A percentile compares a stretch with the other conserved stretches of the same genome.
phyloP scores from a whole-genome alignment of 2,888 invertebrate genomes.

The Calliphora vomitoria region DNA sequence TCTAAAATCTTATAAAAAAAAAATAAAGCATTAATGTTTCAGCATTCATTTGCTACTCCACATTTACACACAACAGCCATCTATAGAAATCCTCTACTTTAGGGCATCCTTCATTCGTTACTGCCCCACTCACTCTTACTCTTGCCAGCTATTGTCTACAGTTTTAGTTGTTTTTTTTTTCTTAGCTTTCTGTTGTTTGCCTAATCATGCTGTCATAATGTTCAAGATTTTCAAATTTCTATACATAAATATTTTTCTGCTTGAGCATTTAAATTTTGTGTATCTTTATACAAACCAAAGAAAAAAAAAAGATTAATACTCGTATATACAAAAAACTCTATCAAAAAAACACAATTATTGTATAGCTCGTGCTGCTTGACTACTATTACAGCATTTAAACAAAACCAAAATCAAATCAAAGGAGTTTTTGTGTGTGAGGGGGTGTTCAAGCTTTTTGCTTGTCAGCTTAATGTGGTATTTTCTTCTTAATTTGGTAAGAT shows the following conservation, averaged over 20 bases:
- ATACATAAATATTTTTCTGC: slow-evolving; percentile 37
- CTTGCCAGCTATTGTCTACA: neutral
- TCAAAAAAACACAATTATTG: slow-evolving; percentile 46
- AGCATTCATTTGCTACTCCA: no score
- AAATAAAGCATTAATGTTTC: no score
- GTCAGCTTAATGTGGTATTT: slow-evolving; percentile 73
- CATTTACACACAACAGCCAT: neutral
- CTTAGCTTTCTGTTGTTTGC: slow-evolving; percentile 80
- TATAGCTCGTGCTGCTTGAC: slow-evolving; percentile 82
- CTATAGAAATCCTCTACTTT: no score
- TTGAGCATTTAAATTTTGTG: slow-evolving; percentile 52
- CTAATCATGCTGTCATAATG: slow-evolving; percentile 84
- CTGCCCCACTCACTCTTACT: neutral
- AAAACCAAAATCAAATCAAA: slow-evolving; percentile 36
- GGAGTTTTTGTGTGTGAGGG: slow-evolving; percentile 45
- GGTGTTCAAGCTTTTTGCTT: slow-evolving; percentile 75
- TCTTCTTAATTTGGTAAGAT: neutral
- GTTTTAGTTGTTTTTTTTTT: slow-evolving; percentile 1
- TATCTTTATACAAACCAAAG: slow-evolving; percentile 15
- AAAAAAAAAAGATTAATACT: slow-evolving; percentile 18
- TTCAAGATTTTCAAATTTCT: slow-evolving; percentile 59
- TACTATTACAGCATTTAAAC: slow-evolving; percentile 56
- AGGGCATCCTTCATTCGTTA: slow-evolving; percentile 8
- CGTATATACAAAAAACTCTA: neutral
- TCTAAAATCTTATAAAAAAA: neutral